Base-by-base conservation (phyloP, 2,113 vertebrate species). In the Physeter macrocephalus region DNA sequence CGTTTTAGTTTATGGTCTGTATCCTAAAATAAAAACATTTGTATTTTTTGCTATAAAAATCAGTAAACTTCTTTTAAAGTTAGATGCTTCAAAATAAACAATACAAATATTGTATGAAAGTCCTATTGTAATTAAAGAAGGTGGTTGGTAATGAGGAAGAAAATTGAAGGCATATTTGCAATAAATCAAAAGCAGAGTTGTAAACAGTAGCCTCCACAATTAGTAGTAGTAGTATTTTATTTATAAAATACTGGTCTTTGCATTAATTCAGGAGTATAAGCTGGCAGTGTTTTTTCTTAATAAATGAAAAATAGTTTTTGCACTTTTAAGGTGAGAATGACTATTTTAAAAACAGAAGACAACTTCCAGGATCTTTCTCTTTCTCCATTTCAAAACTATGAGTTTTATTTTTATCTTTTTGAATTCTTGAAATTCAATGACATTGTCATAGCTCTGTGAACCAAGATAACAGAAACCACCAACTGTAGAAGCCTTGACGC, bases 401-500 rank as follows among this genome's bases (percentile, higher is more conserved):
- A 97, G 83, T 88, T 88, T 98, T 97, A 97, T 87, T 95, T 95
- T 95, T 93, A 34, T 81, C 77, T 94, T 91, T 95, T 49, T 72
- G 43, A 81, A 80, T 95, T 97, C 61, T 89, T 96, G 93, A 81
- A 98, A 98, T 87, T 93, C 97, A 97, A 77, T 96, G 96, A 97
- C 69, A 97, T 86, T 95, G 96, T 96, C 88, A 77, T 90, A 98
- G 80, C 93, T 97, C 86, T 92, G 84, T 95, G 81, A 97, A 96
- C 62, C 61, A 96, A 97, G 83, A 97, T 95, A 98, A 78, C 49
- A 98, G 96, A 97, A 91, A 75, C 95, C 66, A 98, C 92, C 96
- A 97, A 96, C 90, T 97, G 92, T 95, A 96, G 95, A 95, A 98
- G 94, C 88, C 97, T 97, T 98, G 95, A 98, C 98, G 97, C 96